Evolutionary conservation across 1,140 invertebrate genomes (phyloP), one percentile per base, ranked within the genome.

Genomic region (Caerostris extrusa): DNA sequence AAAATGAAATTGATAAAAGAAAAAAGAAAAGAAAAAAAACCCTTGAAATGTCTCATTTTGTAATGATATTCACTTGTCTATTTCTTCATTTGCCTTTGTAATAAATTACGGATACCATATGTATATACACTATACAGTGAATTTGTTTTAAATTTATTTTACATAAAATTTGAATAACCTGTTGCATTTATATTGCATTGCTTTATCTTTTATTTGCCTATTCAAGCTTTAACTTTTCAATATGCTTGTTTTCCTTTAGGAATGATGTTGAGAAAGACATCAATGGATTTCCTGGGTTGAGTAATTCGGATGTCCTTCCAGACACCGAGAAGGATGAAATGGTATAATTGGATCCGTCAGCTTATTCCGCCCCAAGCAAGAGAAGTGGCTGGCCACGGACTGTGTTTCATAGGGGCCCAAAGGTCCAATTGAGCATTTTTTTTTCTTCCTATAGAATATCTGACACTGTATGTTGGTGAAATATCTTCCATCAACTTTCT

Each of bases 281-380:
- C 93, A 94, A 94, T 94, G 93, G 93, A 94, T 58, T 94, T 83
- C 77, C 93, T 90, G 92, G 85, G 92, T 60, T 93, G 91, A 93
- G 64, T 56, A 85, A 14, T 85, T 8, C 61, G 14, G 71, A 55
- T 14, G 34, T 17, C 19, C 90, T 61, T 58, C 14, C 60, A 71
- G 61, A 87, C 19, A 4, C 67, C 19, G 83, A 87, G 55, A 83
- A 89, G 56, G 69, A 87, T 34, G 83, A 87, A 88, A 81, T 53
- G 58, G 55, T 87, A n/a, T 93, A 92, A 53, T 61, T 55, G 60
- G 34, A 86, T 60, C 60, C 50, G n/a, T 93, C 85, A 34, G 50
- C 14, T 61, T 85, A 19, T 81, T 56, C 50, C 91, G 19, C 67
- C 60, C 91, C 83, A 56, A 50, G 53, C 7, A 64, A 50, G 34